Evolutionary conservation across 2,888 invertebrate genomes (phyloP).

Genomic region (Conistra vaccinii): DNA sequence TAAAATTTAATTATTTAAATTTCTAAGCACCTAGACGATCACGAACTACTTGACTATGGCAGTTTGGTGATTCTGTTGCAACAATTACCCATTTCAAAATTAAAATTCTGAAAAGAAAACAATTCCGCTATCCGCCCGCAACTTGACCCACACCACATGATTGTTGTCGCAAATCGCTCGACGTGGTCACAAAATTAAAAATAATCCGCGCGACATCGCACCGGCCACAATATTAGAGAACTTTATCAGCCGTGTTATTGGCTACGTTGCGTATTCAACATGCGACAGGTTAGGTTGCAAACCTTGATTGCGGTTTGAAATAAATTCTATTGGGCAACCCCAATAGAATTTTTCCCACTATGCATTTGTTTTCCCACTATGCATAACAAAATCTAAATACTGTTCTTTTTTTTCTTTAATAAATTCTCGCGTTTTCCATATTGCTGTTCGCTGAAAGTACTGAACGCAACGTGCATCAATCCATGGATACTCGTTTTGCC

Average conservation of each 20-base stretch:
- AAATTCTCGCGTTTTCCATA: neutral
- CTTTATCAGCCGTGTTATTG: conserved; percentile 64
- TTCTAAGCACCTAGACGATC: neutral
- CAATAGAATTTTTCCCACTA: neutral
- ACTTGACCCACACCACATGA: conserved; percentile 1
- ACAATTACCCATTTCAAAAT: neutral
- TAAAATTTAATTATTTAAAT: neutral
- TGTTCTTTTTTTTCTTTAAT: neutral
- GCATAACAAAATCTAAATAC: too few relatives aligned
- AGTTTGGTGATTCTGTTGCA: neutral
- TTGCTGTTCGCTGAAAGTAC: neutral
- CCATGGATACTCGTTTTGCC: neutral
- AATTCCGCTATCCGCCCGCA: neutral
- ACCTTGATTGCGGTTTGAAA: neutral
- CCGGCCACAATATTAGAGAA: conserved; percentile 54
- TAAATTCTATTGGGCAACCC: neutral
- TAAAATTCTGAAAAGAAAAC: neutral
- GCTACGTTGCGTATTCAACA: conserved; percentile 4
- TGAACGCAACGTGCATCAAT: neutral
- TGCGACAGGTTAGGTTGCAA: neutral
- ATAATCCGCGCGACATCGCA: conserved; percentile 34
- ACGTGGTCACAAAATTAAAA: conserved; percentile 59
- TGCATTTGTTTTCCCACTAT: neutral
- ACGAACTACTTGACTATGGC: neutral
- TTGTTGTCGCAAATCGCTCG: conserved; percentile 55